Conservation (phyloP, 53 echinoderm and acorn worm genomes). For the Zoroaster sp. region DNA sequence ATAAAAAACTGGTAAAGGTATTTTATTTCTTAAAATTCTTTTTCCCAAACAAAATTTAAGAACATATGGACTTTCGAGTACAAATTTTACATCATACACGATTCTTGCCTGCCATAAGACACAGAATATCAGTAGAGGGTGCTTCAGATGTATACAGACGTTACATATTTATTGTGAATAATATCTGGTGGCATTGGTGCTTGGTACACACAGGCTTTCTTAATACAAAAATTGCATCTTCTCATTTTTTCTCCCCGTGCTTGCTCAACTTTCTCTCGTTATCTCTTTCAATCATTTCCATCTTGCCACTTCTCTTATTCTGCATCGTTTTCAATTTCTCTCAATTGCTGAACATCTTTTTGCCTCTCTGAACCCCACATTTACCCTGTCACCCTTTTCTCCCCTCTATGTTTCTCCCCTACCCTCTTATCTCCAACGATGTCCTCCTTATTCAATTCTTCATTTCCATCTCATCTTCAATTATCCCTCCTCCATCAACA, state of each 20-base stretch:
- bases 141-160: no score
- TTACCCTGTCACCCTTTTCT: background rate
- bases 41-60: no score
- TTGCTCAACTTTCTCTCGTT: background rate
- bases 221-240: background rate
- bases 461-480: no score
- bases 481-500: no score
- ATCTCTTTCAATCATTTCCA: background rate
- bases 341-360: background rate
- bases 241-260: background rate
- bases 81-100: no score
- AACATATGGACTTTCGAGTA: no score
- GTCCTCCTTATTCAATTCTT: background rate
- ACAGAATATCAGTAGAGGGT: no score
- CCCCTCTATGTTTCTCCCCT: background rate
- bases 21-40: no score
- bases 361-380: background rate
- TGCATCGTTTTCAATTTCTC: background rate
- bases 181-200: slow-evolving; percentile 23
- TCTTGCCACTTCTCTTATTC: background rate
- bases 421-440: background rate
- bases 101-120: no score
- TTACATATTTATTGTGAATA: no score
- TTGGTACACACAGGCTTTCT: slow-evolving; percentile 22
- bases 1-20: no score